Percentiles rank a stretch among this genome's conserved stretches.
Evolutionary conservation across 2,797 vertebrate genomes (phyloP).

Genomic region (Enteromius viviparus): DNA sequence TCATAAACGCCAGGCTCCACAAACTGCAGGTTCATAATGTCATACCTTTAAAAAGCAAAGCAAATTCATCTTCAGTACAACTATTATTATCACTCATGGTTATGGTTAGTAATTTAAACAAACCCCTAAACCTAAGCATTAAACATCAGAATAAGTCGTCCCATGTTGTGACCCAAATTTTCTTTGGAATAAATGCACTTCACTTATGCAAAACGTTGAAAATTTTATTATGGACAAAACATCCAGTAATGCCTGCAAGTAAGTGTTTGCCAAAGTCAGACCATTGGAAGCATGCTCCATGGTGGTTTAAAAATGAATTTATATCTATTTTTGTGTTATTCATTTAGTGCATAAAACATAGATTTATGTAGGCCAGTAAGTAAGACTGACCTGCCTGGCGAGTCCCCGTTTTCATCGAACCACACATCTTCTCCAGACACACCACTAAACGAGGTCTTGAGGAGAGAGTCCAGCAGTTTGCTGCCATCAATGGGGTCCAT

Average conservation of each 20-base stretch:
- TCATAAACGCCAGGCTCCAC: constrained; percentile 84
- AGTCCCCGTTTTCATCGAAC: constrained; percentile 97
- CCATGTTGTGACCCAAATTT: background rate
- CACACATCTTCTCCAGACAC: constrained; percentile 97
- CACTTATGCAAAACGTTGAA: background rate
- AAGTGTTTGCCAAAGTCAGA: background rate
- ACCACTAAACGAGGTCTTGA: constrained; percentile 92
- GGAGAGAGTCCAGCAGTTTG: constrained; percentile 92
- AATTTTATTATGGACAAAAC: background rate
- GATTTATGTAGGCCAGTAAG: constrained; percentile 34
- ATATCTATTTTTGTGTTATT: constrained; percentile 32
- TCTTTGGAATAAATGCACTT: background rate
- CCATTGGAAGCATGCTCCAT: background rate
- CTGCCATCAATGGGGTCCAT: constrained; percentile 98
- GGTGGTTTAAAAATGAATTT: background rate
- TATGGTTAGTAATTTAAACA: background rate
- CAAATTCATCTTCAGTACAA: background rate
- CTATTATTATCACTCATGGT: background rate
- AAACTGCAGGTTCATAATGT: constrained; percentile 97
- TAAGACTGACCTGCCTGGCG: constrained; percentile 89
- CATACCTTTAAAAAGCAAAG: constrained; percentile 81
- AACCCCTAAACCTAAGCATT: background rate
- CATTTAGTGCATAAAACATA: constrained; percentile 9
- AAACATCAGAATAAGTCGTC: background rate
- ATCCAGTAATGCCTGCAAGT: background rate